These are phyloP conservation scores for Wiebesia pumilae DNA, from an alignment of 1,140 invertebrate genomes.

Conservation along the genomic window DNA sequence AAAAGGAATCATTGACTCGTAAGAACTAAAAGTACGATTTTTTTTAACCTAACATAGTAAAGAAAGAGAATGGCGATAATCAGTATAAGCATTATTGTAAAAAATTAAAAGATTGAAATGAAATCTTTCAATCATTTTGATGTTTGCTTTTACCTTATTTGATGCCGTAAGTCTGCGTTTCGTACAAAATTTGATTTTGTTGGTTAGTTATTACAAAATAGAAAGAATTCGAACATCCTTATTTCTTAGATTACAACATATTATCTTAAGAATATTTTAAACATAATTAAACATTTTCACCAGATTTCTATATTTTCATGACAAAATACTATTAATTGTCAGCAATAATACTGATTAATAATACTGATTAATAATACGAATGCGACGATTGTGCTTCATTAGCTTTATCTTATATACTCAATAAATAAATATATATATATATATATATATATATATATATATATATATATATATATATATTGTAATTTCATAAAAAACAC, in stretches of 20 bases:
- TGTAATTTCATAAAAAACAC: constrained; percentile 20
- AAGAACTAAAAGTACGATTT: neutral
- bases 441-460: too few species aligned
- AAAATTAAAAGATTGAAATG: neutral
- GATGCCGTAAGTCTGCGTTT: neutral
- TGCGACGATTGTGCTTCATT: neutral
- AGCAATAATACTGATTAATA: constrained; percentile 24
- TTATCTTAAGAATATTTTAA: neutral
- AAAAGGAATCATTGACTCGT: neutral
- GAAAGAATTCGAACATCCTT: constrained; percentile 20
- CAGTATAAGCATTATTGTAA: neutral
- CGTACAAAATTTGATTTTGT: constrained; percentile 7
- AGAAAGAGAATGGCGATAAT: neutral
- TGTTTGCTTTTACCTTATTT: neutral
- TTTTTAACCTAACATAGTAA: neutral
- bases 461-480: too few species aligned
- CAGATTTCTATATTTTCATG: neutral
- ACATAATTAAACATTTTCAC: neutral
- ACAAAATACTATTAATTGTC: neutral
- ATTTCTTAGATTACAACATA: neutral
- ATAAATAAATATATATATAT: too few species aligned
- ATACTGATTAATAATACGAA: constrained; percentile 31
- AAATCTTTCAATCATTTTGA: neutral
- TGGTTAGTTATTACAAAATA: constrained; percentile 31
- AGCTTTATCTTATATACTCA: neutral